Conservation (phyloP, 2,888 invertebrate species). For the Lasius fuliginosus region DNA sequence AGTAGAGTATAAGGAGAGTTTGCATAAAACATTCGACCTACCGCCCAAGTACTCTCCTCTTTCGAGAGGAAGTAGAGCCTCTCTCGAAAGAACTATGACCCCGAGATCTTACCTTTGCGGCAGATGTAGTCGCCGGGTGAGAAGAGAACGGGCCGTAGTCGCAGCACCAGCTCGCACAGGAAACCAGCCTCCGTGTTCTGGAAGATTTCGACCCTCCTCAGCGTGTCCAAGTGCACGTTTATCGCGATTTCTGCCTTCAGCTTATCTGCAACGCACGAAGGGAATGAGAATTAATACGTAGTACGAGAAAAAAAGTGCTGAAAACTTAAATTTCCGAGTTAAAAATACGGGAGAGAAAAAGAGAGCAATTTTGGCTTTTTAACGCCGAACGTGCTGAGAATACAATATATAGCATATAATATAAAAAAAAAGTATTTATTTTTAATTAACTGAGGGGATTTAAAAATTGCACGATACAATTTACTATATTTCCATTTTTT, state of each 20-base stretch:
- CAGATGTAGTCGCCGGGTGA: conserved; percentile 99
- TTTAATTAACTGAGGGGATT: conserved; percentile 22
- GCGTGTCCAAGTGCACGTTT: conserved; percentile 99
- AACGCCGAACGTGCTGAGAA: not conserved
- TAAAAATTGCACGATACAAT: not conserved
- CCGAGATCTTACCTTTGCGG: conserved; percentile 94
- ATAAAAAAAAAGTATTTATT: not conserved
- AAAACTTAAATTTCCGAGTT: not conserved
- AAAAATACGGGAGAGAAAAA: not conserved
- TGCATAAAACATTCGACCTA: conserved; percentile 1
- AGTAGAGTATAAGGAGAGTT: not conserved
- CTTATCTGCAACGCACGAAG: conserved; percentile 89
- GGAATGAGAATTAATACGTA: not conserved
- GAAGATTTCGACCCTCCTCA: conserved; percentile 99
- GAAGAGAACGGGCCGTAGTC: conserved; percentile 97
- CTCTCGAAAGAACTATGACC: not conserved
- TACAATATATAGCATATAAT: not conserved
- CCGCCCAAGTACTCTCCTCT: not conserved
- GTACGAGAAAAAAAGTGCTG: not conserved
- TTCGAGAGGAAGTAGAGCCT: conserved; percentile 18
- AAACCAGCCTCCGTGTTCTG: conserved; percentile 99
- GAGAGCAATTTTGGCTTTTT: not conserved
- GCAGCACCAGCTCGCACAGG: conserved; percentile 97
- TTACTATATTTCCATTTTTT: not conserved
- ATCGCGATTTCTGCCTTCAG: conserved; percentile 99